Evolutionary conservation across 2,113 vertebrate genomes (phyloP).

Genomic region (Tyrannus savana): DNA sequence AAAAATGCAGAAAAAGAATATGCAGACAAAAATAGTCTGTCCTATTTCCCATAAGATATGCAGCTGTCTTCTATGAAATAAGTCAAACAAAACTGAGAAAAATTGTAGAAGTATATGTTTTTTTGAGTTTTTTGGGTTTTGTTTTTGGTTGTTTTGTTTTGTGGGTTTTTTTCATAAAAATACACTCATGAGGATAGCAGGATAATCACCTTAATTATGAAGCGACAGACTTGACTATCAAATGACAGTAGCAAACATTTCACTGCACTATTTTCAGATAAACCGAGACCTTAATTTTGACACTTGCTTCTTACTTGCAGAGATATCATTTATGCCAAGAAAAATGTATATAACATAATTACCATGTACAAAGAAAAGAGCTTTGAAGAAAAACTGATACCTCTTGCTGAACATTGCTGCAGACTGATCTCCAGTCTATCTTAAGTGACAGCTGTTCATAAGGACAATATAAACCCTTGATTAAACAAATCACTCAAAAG

Average conservation of each 20-base stretch:
- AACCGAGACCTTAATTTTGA: not conserved
- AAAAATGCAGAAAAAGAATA: not conserved
- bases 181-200: not conserved
- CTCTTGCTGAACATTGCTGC: not conserved
- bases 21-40: not conserved
- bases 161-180: not conserved
- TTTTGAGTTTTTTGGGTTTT: too few relatives aligned
- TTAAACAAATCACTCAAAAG: not conserved
- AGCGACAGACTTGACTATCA: not conserved
- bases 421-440: not conserved
- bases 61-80: not conserved
- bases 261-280: not conserved
- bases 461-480: fast-evolving
- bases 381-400: not conserved
- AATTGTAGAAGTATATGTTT: not conserved
- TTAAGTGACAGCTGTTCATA: not conserved
- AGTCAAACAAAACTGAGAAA: not conserved
- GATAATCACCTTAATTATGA: not conserved
- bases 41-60: not conserved
- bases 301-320: not conserved
- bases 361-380: not conserved
- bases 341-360: not conserved
- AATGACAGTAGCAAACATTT: not conserved
- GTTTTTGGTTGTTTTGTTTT: too few relatives aligned
- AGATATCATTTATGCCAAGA: not conserved